Evolutionary conservation across 2,797 vertebrate species (phyloP), one percentile per base, ranked within the genome.

Genomic region (Rousettus madagascariensis): DNA sequence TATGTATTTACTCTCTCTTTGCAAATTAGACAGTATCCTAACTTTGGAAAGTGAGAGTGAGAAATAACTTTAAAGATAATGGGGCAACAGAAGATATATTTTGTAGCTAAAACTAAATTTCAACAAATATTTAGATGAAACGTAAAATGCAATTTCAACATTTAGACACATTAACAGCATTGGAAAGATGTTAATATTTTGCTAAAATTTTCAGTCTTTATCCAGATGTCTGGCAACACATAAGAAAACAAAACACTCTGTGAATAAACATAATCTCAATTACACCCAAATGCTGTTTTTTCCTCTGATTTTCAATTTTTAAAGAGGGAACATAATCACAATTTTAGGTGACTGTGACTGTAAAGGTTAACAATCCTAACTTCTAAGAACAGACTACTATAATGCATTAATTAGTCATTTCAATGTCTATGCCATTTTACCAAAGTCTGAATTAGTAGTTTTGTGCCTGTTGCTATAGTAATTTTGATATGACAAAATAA

Each of bases 211-310:
- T 90, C 93, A 41, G 28, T 93, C 72, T 86, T 86, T 71, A 91
- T 93, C 86, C 93, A 96, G 93, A 91, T 96, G 91, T 96, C 86
- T 97, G 96, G 91, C 69, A 97, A 57, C 51, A 74, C 41, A 78
- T 75, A 96, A 95, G 79, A 96, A 97, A 96, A 96, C 84, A 97
- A 92, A 95, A 79, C 71, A 74, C 28, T 96, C 63, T 74, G 53
- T 89, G 93, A 96, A 97, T 96, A 96, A 95, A 95, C 84, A 95
- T 94, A 84, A 91, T 96, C 93, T 97, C 95, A 95, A 87, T 96
- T 96, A 90, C n/a, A 77, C n/a, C 30, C 84, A 95, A 97, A 94
- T 96, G 69, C 15, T 41, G 17, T 83, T 93, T 97, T 80, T 7
- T 38, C 38, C 41, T 87, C 90, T 72, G 71, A 97, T 84, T 96